Conservation (phyloP, 2,797 vertebrate genomes). For the Helicolenus hilgendorfi region DNA sequence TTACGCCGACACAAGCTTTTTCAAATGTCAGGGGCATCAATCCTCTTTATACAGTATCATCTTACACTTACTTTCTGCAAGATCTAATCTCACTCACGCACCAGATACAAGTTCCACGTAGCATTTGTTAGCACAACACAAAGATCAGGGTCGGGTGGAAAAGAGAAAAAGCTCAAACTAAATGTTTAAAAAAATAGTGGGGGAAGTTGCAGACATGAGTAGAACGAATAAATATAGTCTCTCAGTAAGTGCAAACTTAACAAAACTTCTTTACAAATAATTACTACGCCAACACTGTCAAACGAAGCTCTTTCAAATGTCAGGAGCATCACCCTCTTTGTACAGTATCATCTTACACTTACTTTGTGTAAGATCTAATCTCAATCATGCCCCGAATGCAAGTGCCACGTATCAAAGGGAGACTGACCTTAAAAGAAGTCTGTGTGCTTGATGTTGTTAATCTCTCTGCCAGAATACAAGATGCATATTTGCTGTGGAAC, state of each 20-base stretch:
- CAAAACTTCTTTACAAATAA: constrained; percentile 58
- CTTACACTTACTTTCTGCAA: constrained; percentile 58
- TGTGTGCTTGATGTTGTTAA: constrained; percentile 80
- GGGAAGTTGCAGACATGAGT: background rate
- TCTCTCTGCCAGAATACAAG: constrained; percentile 77
- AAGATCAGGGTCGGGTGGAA: background rate
- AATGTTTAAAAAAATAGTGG: constrained; percentile 7
- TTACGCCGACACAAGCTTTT: constrained; percentile 26
- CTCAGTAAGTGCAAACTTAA: constrained; percentile 5
- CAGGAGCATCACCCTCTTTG: constrained; percentile 44
- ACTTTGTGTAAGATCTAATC: constrained; percentile 66
- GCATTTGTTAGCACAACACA: background rate
- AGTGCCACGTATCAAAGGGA: constrained; percentile 75
- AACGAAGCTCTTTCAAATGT: constrained; percentile 53
- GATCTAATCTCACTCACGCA: constrained; percentile 66
- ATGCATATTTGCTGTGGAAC: constrained; percentile 74
- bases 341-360: constrained; percentile 47
- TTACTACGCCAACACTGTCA: constrained; percentile 39
- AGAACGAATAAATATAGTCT: background rate
- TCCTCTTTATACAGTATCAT: constrained; percentile 39
- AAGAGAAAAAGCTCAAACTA: background rate
- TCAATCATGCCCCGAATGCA: constrained; percentile 57
- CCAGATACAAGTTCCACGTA: constrained; percentile 25
- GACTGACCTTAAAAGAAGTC: constrained; percentile 77
- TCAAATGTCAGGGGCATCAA: constrained; percentile 53